phyloP scores from a whole-genome alignment of 2,888 invertebrate species.

The Scaptodrosophila latifasciaeformis region DNA sequence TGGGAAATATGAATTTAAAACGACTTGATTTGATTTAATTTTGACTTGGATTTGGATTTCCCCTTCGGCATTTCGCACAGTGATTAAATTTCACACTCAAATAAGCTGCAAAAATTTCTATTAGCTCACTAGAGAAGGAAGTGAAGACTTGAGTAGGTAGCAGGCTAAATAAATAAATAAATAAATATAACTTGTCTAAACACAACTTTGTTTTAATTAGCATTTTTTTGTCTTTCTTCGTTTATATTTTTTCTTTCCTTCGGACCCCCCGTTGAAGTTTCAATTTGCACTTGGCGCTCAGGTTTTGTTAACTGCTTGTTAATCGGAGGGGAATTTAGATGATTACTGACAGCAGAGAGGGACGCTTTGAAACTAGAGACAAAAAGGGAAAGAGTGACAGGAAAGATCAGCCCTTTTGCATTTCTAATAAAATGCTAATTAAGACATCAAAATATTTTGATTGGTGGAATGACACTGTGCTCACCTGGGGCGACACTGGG shows the following conservation, averaged over 20 bases:
- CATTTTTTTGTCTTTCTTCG: constrained; percentile 35
- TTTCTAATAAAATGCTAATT: constrained; percentile 43
- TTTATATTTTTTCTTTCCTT: no score
- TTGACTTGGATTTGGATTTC: no score
- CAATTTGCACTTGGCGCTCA: constrained; percentile 30
- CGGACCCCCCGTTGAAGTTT: neutral
- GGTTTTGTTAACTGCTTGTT: constrained; percentile 1
- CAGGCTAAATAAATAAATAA: constrained; percentile 2
- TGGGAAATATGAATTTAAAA: constrained; percentile 30
- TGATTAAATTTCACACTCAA: constrained; percentile 63
- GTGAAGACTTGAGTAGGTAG: no score
- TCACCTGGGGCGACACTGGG: constrained; percentile 8
- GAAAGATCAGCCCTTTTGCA: constrained; percentile 15
- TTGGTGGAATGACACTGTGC: neutral
- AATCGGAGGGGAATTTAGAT: neutral
- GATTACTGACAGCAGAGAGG: no score
- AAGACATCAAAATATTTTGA: constrained; percentile 41
- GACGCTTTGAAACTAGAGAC: no score
- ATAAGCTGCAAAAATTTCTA: constrained; percentile 13
- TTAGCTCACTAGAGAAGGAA: no score
- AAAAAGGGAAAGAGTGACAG: no score
- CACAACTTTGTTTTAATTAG: constrained; percentile 46
- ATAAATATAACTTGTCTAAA: constrained; percentile 39
- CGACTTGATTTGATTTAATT: neutral
- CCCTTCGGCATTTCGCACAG: constrained; percentile 47